Evolutionary conservation across 2,113 vertebrate species (phyloP).

Genomic region (Zingel zingel): DNA sequence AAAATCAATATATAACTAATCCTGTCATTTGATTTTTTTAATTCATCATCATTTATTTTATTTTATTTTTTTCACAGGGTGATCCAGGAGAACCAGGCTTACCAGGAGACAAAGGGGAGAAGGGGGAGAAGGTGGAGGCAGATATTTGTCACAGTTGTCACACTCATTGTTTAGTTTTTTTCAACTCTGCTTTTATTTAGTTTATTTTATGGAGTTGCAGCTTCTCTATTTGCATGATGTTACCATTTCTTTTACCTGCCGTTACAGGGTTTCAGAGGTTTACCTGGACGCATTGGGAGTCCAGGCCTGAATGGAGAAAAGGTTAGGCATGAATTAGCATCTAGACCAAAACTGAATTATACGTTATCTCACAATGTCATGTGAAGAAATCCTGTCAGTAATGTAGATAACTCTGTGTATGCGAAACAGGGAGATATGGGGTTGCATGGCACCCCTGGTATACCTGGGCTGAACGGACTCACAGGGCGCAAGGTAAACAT

Average conservation of each 20-base stretch:
- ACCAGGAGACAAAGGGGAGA: slow-evolving; percentile 83
- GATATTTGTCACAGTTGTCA: not conserved
- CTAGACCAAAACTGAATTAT: not conserved
- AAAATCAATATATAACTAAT: slow-evolving; percentile 21
- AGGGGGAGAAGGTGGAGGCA: slow-evolving; percentile 86
- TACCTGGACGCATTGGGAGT: slow-evolving; percentile 83
- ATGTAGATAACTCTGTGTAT: not conserved
- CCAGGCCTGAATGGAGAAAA: slow-evolving; percentile 83
- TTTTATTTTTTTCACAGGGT: slow-evolving; percentile 76
- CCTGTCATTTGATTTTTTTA: not conserved
- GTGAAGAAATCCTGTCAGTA: not conserved
- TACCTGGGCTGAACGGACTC: slow-evolving; percentile 82
- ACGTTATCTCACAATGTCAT: not conserved
- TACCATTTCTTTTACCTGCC: not conserved
- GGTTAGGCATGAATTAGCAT: slow-evolving; percentile 71
- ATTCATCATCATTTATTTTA: not conserved
- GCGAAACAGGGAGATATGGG: slow-evolving; percentile 86
- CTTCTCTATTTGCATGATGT: not conserved
- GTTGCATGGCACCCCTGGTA: slow-evolving; percentile 82
- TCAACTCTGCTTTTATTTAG: fast-evolving
- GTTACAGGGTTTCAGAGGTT: slow-evolving; percentile 85
- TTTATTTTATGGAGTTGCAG: not conserved
- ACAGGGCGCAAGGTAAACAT: slow-evolving; percentile 84
- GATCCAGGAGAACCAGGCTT: slow-evolving; percentile 85
- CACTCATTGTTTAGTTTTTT: not conserved